Evolutionary conservation across 1,140 invertebrate genomes (phyloP), one percentile per base, ranked within the genome.

Genomic region (Heliothis subflexa): DNA sequence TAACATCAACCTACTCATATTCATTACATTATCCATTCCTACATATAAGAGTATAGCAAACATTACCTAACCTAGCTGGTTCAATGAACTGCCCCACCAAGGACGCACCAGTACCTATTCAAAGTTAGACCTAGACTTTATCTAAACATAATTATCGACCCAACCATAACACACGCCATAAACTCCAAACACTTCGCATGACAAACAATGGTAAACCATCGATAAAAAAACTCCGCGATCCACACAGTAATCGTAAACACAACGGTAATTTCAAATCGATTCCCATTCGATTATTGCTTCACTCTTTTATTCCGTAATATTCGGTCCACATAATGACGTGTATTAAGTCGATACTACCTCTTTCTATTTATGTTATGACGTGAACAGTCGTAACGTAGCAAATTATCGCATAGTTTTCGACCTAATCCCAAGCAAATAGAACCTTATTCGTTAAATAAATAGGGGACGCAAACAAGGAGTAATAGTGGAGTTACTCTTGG

Each of bases 361-460:
- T 50, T 59, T 14, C 52, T 49, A 21, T 59, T 52, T 28, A 10
- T 13, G 45, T 75, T 52, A 62, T 75, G 72, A 55, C 75, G 64
- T 57, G 16, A 77, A 68, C 33, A 77, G 62, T 33, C 16, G 64
- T 77, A 77, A 76, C 50, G 47, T 68, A 33, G 18, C 75, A 70
- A 78, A 78, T 78, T 68, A 78, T 70, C 62, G 52, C 75, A 68
- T 78, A 78, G 75, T 78, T 78, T 78, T 57, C 62, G 52, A 21
- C 40, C 62, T 78, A 78, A 70, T 78, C 75, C 64, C 45, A 52
- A 78, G 62, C 47, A 78, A 78, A 78, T 68, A 78, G 62, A 75
- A 72, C 25, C 59, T 64, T 64, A 75, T 75, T 75, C 25, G 73
- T 75, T 50, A 64, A 64, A 75, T 64, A 75, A 33, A 75, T 25